phyloP scores from a whole-genome alignment of 2,113 vertebrate genomes.

The Setophaga kirtlandii region DNA sequence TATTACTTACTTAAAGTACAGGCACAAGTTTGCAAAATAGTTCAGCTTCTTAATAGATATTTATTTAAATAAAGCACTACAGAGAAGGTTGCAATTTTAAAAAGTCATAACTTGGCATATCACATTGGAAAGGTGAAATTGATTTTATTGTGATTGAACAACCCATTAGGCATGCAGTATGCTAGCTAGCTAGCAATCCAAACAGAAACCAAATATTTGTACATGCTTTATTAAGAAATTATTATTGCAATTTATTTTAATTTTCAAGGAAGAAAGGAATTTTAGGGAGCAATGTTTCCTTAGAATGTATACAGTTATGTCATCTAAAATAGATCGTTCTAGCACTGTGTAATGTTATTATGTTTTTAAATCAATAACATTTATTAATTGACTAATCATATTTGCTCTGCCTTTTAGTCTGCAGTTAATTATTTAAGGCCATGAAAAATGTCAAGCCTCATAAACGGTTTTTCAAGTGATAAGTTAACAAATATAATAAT shows the following conservation, averaged over 20 bases:
- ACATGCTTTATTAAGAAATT: not conserved
- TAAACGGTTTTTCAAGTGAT: not conserved
- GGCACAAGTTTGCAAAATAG: not conserved
- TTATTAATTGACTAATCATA: not conserved
- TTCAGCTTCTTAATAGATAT: not conserved
- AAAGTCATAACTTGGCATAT: not conserved
- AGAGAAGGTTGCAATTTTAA: not conserved
- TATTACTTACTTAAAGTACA: not conserved
- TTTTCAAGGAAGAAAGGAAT: not conserved
- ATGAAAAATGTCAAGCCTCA: conserved; percentile 1
- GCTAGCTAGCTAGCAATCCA: not conserved
- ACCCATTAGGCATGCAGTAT: not conserved
- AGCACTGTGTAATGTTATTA: not conserved
- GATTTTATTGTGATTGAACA: not conserved
- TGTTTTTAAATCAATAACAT: not conserved
- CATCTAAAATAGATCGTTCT: not conserved
- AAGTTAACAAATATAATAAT: not conserved
- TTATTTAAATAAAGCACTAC: not conserved
- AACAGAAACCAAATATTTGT: not conserved
- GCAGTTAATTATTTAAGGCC: not conserved
- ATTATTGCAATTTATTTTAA: not conserved
- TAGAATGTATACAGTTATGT: not conserved
- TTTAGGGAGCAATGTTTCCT: not conserved
- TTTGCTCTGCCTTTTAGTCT: not conserved
- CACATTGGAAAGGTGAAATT: not conserved